Evolutionary conservation across 2,888 invertebrate genomes (phyloP).

Genomic region (Phania funesta): DNA sequence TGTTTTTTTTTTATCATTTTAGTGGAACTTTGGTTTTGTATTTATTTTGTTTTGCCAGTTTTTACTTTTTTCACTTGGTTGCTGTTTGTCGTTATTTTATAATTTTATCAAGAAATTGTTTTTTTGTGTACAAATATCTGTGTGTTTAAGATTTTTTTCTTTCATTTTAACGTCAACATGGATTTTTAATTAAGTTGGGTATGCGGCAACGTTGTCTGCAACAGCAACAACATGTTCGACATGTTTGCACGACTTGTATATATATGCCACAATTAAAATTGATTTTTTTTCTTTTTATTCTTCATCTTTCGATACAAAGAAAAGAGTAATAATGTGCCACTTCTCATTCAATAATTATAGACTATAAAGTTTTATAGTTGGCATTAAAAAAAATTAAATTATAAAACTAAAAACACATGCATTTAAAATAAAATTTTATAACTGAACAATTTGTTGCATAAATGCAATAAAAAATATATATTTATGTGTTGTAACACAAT

Average conservation of each 20-base stretch:
- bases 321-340: slow-evolving; percentile 64
- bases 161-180: slow-evolving; percentile 66
- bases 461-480: neutral
- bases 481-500: neutral
- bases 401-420: slow-evolving; percentile 5
- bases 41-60: slow-evolving; percentile 20
- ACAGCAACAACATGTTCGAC: slow-evolving; percentile 63
- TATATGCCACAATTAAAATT: slow-evolving; percentile 64
- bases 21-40: slow-evolving; percentile 17
- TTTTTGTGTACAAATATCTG: slow-evolving; percentile 49
- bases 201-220: slow-evolving; percentile 51
- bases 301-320: slow-evolving; percentile 76
- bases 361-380: slow-evolving; percentile 28
- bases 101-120: slow-evolving; percentile 65
- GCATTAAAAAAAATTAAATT: slow-evolving; percentile 16
- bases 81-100: slow-evolving; percentile 59
- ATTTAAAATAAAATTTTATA: neutral
- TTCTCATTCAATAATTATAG: slow-evolving; percentile 44
- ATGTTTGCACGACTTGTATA: slow-evolving; percentile 65
- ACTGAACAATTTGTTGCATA: slow-evolving; percentile 9
- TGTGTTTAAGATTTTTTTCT: slow-evolving; percentile 12
- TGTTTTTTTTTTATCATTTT: slow-evolving; percentile 30
- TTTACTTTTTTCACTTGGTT: slow-evolving; percentile 10
- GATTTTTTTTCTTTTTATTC: slow-evolving; percentile 59
- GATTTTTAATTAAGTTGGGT: slow-evolving; percentile 67